Base-by-base conservation (phyloP, 2,113 vertebrate species). In the Vanacampus margaritifer region DNA sequence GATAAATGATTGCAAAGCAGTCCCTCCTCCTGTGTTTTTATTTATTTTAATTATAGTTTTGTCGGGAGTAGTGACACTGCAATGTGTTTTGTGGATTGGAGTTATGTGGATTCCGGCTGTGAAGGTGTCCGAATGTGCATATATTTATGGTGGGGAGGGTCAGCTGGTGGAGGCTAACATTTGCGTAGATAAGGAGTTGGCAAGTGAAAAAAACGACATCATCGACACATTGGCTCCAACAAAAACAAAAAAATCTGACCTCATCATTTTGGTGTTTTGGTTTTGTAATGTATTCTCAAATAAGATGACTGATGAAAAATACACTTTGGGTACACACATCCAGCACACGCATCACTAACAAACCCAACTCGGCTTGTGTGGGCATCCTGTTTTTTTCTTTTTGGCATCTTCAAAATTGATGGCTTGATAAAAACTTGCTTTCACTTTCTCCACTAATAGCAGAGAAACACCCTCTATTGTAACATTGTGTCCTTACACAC, bases 331-430 rank as follows among this genome's bases (percentile, higher is more conserved):
- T 24, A 62, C 73, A 65, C 50, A 1, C 59, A 69, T 67, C 63
- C 63, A 78, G 71, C 56, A 57, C 68, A 58, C 67, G 70, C 21
- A 32, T 32, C 59, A 60, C 56, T 41, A 67, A 41, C 36, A 43
- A 62, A 62, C 26, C 23, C 1, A 62, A 11, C 37, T 48, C 72
- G 56, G 58, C 67, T 67, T 76, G 80, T 83, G 83, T 86, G 80
- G 86, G 85, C 67, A 79, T 85, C 75, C 73, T 84, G 82, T 76
- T 88, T 75, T 75, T 81, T 74, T 84, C 63, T 57, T 71, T 80
- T 76, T 69, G 68, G 68, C 66, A 24, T 70, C 73, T 76, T 74
- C 19, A 45, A 71, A 64, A 68, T 77, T 66, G 72, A 69, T 43
- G 61, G 72, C 58, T 64, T 77, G 45, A 69, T 35, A 65, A 74